Base-by-base conservation (phyloP, 2,113 vertebrate genomes). In the Ochotona curzoniae region DNA sequence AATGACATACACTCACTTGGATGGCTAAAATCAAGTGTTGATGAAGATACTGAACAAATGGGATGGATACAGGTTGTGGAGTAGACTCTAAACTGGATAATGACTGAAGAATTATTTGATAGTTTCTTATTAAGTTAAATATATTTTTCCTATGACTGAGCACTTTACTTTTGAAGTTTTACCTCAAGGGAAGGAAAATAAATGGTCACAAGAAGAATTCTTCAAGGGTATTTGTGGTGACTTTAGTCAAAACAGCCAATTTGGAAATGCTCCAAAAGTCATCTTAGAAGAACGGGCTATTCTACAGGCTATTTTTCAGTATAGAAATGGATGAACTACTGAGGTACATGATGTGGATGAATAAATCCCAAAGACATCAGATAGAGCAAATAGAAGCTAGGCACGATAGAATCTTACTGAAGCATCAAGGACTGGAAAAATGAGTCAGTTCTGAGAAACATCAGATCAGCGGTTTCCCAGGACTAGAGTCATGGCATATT, bases 121-220 rank as follows among this genome's bases (percentile, higher is more conserved):
- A 63, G 11, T 66, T 90, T 87, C 47, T 94, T 61, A n/a, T 80
- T 81, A 51, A 76, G 25, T 84, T 81, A 76, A 86, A 60, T 79
- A 83, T 8, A 67, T 67, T 35, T 18, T 38, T 26, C 73, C 47
- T 76, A 82, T 73, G 54, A 90, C 57, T 75, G 4, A 54, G 67
- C n/a, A 66, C 47, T 91, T 80, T n/a, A 81, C 61, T 44, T 89
- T 75, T 66, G 38, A 30, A 63, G 26, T 87, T 92, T 87, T 85
- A 82, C 4, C 10, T 54, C 17, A 47, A 87, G 74, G 73, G 71
- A 51, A 95, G 44, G 63, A 87, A 83, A 92, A 64, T 63, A 92
- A 83, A 79, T 69, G 32, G 30, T 28, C 78, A 78, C 28, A 54
- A 63, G 88, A 93, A 79, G 21, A 79, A 67, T n/a, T 23, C 23